phyloP scores from a whole-genome alignment of 2,113 vertebrate genomes.

The Elachura formosa region DNA sequence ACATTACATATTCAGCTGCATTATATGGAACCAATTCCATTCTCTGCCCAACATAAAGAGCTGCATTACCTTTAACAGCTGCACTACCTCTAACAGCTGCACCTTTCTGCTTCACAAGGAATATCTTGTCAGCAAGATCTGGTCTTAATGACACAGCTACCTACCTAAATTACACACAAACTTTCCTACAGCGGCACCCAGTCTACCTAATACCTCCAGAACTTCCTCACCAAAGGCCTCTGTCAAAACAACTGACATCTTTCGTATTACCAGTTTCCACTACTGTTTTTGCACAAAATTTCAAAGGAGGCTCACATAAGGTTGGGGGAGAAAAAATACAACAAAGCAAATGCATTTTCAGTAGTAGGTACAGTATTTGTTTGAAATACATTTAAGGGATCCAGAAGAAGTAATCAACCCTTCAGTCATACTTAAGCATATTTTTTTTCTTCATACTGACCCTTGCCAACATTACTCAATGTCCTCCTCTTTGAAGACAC shows the following conservation, averaged over 20 bases:
- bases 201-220: not conserved
- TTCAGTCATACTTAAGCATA: not conserved
- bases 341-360: conserved; percentile 15
- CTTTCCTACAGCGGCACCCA: not conserved
- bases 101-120: not conserved
- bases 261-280: not conserved
- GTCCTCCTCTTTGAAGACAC: not conserved
- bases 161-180: not conserved
- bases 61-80: not conserved
- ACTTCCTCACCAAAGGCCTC: not conserved
- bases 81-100: not conserved
- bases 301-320: not conserved
- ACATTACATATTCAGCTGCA: not conserved
- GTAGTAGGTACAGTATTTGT: conserved; percentile 12
- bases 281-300: not conserved
- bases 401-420: conserved; percentile 42
- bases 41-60: not conserved
- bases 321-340: fast-evolving
- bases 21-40: not conserved
- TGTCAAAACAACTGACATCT: not conserved
- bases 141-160: not conserved
- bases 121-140: fast-evolving
- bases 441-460: conserved; percentile 16
- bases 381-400: not conserved
- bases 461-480: conserved; percentile 44